Percentiles rank a stretch among this genome's conserved stretches.
phyloP scores from a whole-genome alignment of 1,140 invertebrate genomes.

The Listronotus oregonensis region DNA sequence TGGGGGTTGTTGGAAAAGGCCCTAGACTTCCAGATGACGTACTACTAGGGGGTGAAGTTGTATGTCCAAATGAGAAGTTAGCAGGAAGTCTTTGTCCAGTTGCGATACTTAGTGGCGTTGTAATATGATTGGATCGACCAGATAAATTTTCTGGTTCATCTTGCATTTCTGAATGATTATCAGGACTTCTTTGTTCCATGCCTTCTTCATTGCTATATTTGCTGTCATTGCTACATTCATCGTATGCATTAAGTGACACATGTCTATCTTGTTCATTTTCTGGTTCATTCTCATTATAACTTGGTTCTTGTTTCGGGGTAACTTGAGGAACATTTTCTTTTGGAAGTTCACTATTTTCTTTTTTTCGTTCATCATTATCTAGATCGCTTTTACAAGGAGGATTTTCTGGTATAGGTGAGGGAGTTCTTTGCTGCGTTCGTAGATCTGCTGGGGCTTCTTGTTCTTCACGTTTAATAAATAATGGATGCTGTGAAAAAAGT shows the following conservation, averaged over 20 bases:
- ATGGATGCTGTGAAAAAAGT: slow-evolving; percentile 63
- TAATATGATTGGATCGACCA: slow-evolving; percentile 69
- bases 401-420: slow-evolving; percentile 47
- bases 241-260: slow-evolving; percentile 68
- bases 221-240: slow-evolving; percentile 78
- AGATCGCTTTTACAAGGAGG: slow-evolving; percentile 42
- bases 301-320: slow-evolving; percentile 68
- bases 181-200: slow-evolving; percentile 65
- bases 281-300: slow-evolving; percentile 63
- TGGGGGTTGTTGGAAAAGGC: slow-evolving; percentile 59
- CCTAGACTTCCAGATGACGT: slow-evolving; percentile 68
- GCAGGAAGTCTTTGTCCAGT: slow-evolving; percentile 64
- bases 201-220: slow-evolving; percentile 69
- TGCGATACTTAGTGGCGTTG: slow-evolving; percentile 65
- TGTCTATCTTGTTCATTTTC: slow-evolving; percentile 65
- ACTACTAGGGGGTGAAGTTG: slow-evolving; percentile 67
- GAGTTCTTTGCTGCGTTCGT: slow-evolving; percentile 65
- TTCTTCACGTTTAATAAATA: slow-evolving; percentile 67
- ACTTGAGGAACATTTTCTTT: slow-evolving; percentile 49
- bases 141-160: slow-evolving; percentile 83
- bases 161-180: slow-evolving; percentile 68
- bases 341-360: slow-evolving; percentile 35
- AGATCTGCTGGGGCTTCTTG: slow-evolving; percentile 82
- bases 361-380: slow-evolving; percentile 42
- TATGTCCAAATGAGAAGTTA: slow-evolving; percentile 64